These are phyloP conservation scores for Meandrusa payeni DNA, from an alignment of 2,888 invertebrate genomes.

Conservation along the genomic window DNA sequence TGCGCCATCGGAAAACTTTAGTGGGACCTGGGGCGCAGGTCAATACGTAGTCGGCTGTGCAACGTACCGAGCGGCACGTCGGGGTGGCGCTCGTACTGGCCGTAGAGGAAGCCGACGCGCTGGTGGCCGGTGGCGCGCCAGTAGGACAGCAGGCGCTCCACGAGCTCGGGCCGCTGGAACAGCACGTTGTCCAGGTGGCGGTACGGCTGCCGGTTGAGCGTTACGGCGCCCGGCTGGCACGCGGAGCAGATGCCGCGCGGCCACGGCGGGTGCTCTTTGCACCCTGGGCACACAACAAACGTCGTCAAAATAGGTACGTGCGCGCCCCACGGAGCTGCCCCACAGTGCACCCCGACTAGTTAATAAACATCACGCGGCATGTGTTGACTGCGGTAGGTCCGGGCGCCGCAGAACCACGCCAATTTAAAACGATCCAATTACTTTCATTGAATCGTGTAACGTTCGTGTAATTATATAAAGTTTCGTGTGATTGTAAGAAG, in stretches of 20 bases:
- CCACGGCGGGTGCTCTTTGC: slow-evolving; percentile 98
- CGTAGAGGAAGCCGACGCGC: slow-evolving; percentile 95
- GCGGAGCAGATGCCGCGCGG: slow-evolving; percentile 99
- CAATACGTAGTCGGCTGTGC: too few relatives aligned
- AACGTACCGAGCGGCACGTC: slow-evolving; percentile 91
- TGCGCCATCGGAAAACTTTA: too few relatives aligned
- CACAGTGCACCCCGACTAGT: too few relatives aligned
- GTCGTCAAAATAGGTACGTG: too few relatives aligned
- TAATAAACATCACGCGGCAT: too few relatives aligned
- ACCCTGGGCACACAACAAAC: too few relatives aligned
- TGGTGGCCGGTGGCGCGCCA: slow-evolving; percentile 97
- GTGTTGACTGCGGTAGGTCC: too few relatives aligned
- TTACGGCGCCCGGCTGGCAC: slow-evolving; percentile 98
- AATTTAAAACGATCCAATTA: neutral
- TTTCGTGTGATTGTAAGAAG: too few relatives aligned
- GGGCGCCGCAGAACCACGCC: too few relatives aligned
- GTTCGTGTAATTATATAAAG: neutral
- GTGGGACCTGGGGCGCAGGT: too few relatives aligned
- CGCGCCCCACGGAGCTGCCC: too few relatives aligned
- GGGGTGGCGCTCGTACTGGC: slow-evolving; percentile 93
- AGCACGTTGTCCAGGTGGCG: slow-evolving; percentile 98
- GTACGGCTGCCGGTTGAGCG: slow-evolving; percentile 95
- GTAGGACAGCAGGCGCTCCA: slow-evolving; percentile 97
- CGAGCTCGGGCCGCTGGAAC: slow-evolving; percentile 96
- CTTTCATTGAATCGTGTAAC: neutral